Percentiles rank a stretch among this genome's conserved stretches.
Conservation (phyloP, 2,113 vertebrate species). For the Mesocricetus auratus region DNA sequence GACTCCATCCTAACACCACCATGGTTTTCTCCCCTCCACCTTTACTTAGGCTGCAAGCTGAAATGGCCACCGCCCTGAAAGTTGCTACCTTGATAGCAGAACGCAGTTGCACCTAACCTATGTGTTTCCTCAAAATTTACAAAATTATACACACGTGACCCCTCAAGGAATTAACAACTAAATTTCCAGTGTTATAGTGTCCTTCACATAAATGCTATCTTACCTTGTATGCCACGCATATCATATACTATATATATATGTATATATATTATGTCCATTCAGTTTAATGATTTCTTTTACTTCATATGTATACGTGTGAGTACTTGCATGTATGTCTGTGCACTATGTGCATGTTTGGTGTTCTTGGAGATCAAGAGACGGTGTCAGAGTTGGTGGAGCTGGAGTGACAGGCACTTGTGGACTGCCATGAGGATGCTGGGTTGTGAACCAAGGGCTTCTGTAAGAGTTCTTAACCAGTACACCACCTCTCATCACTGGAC, state of each 20-base stretch:
- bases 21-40: background rate
- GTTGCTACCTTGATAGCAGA: background rate
- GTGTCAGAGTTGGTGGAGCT: background rate
- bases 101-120: background rate
- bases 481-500: background rate
- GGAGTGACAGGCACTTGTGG: background rate
- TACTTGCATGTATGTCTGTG: no score
- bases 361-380: no score
- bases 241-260: background rate
- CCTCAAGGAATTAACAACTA: background rate
- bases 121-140: background rate
- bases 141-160: background rate
- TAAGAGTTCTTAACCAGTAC: background rate
- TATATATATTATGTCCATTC: background rate
- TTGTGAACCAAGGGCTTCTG: background rate
- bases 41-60: background rate
- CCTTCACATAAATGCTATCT: background rate
- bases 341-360: background rate
- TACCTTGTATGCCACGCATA: background rate
- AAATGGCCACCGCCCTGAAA: background rate
- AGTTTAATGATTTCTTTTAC: background rate
- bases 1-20: background rate
- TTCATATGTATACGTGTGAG: background rate
- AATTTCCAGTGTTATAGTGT: slow-evolving; percentile 1
- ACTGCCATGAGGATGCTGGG: background rate